Conservation (phyloP, 2,888 invertebrate species). For the Eilema caniola region DNA sequence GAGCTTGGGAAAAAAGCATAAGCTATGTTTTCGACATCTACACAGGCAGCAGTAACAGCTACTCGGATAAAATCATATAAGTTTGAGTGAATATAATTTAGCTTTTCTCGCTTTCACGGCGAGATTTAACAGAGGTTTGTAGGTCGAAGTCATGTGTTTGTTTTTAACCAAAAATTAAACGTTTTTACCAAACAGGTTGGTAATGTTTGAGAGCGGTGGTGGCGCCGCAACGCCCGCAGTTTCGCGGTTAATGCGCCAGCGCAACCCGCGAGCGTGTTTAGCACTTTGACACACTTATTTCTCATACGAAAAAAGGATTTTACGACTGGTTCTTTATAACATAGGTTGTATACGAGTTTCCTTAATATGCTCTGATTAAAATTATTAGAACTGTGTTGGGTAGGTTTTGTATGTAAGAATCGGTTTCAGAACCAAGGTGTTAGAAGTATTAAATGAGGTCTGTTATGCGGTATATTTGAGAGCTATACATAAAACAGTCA, state of each 20-base stretch:
- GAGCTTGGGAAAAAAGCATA: too few relatives aligned
- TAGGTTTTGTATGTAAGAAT: not conserved
- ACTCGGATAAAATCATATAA: slow-evolving; percentile 18
- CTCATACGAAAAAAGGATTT: slow-evolving; percentile 48
- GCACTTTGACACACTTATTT: slow-evolving; percentile 80
- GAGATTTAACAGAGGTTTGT: slow-evolving; percentile 61
- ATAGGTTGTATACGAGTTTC: slow-evolving; percentile 10
- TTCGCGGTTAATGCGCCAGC: slow-evolving; percentile 79
- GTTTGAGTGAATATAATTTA: slow-evolving; percentile 64
- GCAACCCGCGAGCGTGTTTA: slow-evolving; percentile 71
- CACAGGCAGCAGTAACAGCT: too few relatives aligned
- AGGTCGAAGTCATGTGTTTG: slow-evolving; percentile 71
- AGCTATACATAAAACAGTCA: too few relatives aligned
- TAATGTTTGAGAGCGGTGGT: slow-evolving; percentile 64
- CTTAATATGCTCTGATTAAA: slow-evolving; percentile 20
- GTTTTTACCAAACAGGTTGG: slow-evolving; percentile 75
- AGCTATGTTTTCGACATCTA: too few relatives aligned
- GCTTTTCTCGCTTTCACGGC: slow-evolving; percentile 74
- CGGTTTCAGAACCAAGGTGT: not conserved
- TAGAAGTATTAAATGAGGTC: not conserved
- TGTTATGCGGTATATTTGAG: not conserved
- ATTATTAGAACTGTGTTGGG: not conserved
- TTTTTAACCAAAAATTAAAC: slow-evolving; percentile 72
- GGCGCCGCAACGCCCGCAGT: slow-evolving; percentile 65
- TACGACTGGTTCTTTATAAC: slow-evolving; percentile 41